Evolutionary conservation across 2,113 vertebrate species (phyloP).

Genomic region (Ancistrus triradiatus): DNA sequence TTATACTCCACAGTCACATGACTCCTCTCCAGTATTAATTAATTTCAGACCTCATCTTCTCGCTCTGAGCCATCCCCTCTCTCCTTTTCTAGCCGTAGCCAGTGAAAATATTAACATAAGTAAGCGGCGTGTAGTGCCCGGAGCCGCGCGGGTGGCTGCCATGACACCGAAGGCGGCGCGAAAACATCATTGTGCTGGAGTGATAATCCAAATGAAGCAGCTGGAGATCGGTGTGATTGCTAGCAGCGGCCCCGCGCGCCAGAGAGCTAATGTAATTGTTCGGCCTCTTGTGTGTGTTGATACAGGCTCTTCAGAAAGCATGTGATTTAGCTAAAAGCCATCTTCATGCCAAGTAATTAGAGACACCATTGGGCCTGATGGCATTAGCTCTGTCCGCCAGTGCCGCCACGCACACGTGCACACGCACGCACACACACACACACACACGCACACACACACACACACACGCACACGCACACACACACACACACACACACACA

Average conservation of each 20-base stretch:
- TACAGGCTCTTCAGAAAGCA: constrained; percentile 74
- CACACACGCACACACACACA: constrained; percentile 42
- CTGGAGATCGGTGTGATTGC: constrained; percentile 69
- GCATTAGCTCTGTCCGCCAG: constrained; percentile 59
- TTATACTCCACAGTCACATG: constrained; percentile 31
- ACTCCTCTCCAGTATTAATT: constrained; percentile 52
- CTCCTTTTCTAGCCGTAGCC: constrained; percentile 43
- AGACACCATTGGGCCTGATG: constrained; percentile 66
- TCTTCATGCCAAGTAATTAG: constrained; percentile 78
- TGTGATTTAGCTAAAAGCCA: constrained; percentile 83
- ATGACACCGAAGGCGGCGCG: constrained; percentile 50
- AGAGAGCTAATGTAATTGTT: constrained; percentile 78
- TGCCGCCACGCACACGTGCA: constrained; percentile 14
- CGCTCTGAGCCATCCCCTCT: constrained; percentile 47
- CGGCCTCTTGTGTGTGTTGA: constrained; percentile 74
- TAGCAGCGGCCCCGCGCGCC: constrained; percentile 60
- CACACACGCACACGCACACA: constrained; percentile 42
- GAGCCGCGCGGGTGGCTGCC: constrained; percentile 33
- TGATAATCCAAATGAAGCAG: constrained; percentile 70
- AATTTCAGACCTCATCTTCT: constrained; percentile 38
- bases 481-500: constrained; percentile 41
- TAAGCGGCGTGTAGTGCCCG: constrained; percentile 52
- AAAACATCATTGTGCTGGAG: constrained; percentile 68
- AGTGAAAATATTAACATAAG: constrained; percentile 72
- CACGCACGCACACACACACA: too few relatives aligned